Evolutionary conservation across 2,888 invertebrate species (phyloP).

Genomic region (Apoda limacodes): DNA sequence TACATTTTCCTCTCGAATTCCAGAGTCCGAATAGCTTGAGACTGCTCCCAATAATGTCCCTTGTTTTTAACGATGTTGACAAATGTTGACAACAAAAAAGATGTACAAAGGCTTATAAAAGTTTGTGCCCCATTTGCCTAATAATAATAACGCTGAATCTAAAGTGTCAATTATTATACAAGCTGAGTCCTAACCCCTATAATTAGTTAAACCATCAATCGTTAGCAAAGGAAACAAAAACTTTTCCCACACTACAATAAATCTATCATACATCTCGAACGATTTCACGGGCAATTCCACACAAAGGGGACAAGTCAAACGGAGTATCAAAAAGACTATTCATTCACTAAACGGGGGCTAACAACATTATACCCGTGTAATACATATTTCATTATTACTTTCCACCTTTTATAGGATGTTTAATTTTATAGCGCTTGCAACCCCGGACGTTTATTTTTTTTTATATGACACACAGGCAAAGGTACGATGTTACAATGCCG

Average conservation of each 20-base stretch:
- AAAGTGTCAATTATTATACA: constrained; percentile 4
- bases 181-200: constrained; percentile 27
- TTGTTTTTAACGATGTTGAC: too few species aligned
- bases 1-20: too few species aligned
- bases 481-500: constrained; percentile 38
- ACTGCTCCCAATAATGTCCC: too few species aligned
- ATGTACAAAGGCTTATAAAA: too few species aligned
- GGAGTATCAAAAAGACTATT: constrained; percentile 50
- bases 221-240: constrained; percentile 20
- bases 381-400: constrained; percentile 69
- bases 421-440: constrained; percentile 59
- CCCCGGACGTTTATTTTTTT: constrained; percentile 47
- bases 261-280: constrained; percentile 48
- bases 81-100: too few species aligned
- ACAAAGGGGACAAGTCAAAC: constrained; percentile 62
- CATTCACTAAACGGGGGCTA: constrained; percentile 52
- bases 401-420: constrained; percentile 58
- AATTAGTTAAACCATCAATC: constrained; percentile 48
- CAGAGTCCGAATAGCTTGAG: too few species aligned
- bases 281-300: constrained; percentile 61
- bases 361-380: constrained; percentile 69
- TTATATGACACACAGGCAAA: constrained; percentile 26
- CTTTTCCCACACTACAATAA: constrained; percentile 38
- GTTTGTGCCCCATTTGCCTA: constrained; percentile 2
- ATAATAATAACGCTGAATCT: constrained; percentile 6